Conservation (phyloP, 2,888 invertebrate species). For the Emmelina monodactyla region DNA sequence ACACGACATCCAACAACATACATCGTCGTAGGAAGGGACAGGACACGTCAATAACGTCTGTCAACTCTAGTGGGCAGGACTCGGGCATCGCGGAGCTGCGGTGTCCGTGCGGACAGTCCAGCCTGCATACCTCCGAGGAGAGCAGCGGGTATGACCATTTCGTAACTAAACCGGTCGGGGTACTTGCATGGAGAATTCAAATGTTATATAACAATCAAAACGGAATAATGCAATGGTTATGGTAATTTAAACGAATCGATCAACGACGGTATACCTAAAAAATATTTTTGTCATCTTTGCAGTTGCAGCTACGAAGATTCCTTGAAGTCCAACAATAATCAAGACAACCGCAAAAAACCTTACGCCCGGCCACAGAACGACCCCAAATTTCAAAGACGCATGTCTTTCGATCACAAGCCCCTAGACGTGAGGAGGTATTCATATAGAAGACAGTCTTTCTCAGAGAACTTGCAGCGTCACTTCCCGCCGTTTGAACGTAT, state of each 20-base stretch:
- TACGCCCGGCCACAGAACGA: slow-evolving; percentile 26
- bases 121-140: slow-evolving; percentile 71
- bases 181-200: too few relatives aligned
- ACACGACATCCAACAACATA: slow-evolving; percentile 2
- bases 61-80: slow-evolving; percentile 84
- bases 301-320: slow-evolving; percentile 85
- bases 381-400: slow-evolving; percentile 37
- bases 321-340: slow-evolving; percentile 71
- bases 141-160: slow-evolving; percentile 77
- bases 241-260: too few relatives aligned
- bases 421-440: slow-evolving; percentile 34
- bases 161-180: too few relatives aligned
- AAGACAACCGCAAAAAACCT: slow-evolving; percentile 19
- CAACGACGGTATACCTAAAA: too few relatives aligned
- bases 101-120: slow-evolving; percentile 74
- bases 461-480: slow-evolving; percentile 48
- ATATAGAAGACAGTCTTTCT: slow-evolving; percentile 47
- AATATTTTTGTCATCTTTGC: too few relatives aligned
- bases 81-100: slow-evolving; percentile 73
- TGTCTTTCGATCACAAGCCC: slow-evolving; percentile 48
- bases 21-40: slow-evolving; percentile 45
- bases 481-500: slow-evolving; percentile 42
- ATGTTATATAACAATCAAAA: too few relatives aligned
- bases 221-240: too few relatives aligned
- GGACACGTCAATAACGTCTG: slow-evolving; percentile 80